Evolutionary conservation across 2,113 vertebrate species (phyloP).

Genomic region (Epinephelus lanceolatus): DNA sequence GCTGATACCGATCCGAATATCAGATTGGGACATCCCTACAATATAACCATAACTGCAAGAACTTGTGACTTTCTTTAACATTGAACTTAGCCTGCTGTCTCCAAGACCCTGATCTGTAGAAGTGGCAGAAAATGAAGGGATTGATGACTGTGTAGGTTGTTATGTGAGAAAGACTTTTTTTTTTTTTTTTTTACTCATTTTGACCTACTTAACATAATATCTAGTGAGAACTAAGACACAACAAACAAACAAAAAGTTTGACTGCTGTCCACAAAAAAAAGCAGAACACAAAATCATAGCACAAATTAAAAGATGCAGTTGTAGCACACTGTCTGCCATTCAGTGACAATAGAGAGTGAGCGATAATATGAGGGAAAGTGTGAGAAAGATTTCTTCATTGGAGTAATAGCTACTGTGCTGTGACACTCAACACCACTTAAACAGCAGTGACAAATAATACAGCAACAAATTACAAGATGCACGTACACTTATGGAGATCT

Average conservation of each 20-base stretch:
- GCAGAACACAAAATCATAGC: not conserved
- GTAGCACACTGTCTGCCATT: not conserved
- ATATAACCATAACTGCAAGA: not conserved
- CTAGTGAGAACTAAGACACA: not conserved
- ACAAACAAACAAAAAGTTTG: not conserved
- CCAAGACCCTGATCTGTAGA: not conserved
- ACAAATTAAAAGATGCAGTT: slow-evolving; percentile 2
- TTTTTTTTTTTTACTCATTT: not conserved
- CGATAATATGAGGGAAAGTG: not conserved
- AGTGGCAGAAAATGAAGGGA: too few species aligned
- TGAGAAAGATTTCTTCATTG: not conserved
- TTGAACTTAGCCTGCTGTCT: not conserved
- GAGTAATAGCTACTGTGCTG: not conserved
- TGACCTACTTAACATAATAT: not conserved
- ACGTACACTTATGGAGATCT: not conserved
- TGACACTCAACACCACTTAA: slow-evolving; percentile 5
- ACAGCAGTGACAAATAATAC: not conserved
- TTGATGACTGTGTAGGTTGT: not conserved
- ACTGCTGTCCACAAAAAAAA: not conserved
- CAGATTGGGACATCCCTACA: too few species aligned
- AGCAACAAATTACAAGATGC: not conserved
- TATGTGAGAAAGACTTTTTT: not conserved
- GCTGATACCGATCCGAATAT: too few species aligned
- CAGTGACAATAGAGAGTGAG: not conserved
- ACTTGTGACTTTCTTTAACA: not conserved